phyloP scores from a whole-genome alignment of 1,140 invertebrate species.

The Hirudo medicinalis region DNA sequence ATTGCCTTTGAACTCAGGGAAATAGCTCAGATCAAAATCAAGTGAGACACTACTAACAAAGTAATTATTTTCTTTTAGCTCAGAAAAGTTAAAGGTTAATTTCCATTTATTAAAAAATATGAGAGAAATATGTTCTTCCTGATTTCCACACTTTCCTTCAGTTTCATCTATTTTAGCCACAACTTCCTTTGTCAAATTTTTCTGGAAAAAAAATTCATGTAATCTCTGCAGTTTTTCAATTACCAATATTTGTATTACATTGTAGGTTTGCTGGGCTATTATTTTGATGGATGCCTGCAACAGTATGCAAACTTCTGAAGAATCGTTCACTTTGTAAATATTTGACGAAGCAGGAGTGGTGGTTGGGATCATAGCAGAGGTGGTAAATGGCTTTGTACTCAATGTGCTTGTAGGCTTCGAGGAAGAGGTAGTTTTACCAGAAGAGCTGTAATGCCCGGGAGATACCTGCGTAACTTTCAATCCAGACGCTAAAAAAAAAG shows the following conservation, averaged over 20 bases:
- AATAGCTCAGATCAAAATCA: neutral
- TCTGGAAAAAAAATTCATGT: neutral
- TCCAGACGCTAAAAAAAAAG: too few relatives aligned
- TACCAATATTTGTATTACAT: neutral
- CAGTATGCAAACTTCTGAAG: constrained; percentile 5
- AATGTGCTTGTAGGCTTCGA: neutral
- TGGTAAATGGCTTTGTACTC: too few relatives aligned
- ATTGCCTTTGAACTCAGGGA: neutral
- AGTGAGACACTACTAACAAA: neutral
- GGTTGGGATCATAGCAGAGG: neutral
- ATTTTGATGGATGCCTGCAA: neutral
- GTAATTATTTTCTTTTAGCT: neutral
- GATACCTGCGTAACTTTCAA: too few relatives aligned
- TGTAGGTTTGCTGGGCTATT: neutral
- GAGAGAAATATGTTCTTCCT: too few relatives aligned
- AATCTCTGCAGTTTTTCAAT: neutral
- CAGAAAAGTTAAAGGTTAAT: neutral
- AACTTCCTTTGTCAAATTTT: neutral
- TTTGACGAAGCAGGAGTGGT: neutral
- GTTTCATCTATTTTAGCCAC: neutral
- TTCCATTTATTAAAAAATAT: too few relatives aligned
- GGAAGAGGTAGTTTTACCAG: neutral
- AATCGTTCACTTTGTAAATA: constrained; percentile 6
- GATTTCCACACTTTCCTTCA: neutral
- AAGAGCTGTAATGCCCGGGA: neutral